Base-by-base conservation (phyloP, 2,113 vertebrate species). In the Porphyrio hochstetteri region DNA sequence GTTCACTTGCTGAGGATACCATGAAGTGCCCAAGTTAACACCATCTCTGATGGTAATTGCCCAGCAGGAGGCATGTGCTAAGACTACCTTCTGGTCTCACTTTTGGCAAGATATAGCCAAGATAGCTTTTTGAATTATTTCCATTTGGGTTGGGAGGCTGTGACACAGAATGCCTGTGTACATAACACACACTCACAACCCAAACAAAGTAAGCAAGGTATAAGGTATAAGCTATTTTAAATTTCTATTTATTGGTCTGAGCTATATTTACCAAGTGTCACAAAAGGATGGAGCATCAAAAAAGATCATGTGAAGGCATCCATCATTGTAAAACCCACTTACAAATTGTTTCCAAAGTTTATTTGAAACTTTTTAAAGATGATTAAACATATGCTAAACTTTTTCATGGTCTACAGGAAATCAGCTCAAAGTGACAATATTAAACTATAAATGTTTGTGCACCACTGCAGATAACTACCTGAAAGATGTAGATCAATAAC, bases 401-500 rank as follows among this genome's bases (percentile, higher is more conserved):
- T 92, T 90, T 84, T 90, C 84, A 68, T 75, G n/a, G 81, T 80
- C 36, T 80, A 94, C 68, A 92, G 76, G 72, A 94, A 94, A 94
- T 95, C 86, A 74, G 75, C 92, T 91, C 53, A 91, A 91, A 85
- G 82, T 84, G 81, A 93, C 83, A 95, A 80, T 77, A 92, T 95
- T 95, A 93, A 93, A 84, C 90, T 93, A 88, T 25, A 65, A 94
- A 95, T 79, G 88, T 86, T 94, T 94, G 68, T 95, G 91, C 78
- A 91, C 67, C 70, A 82, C 55, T 90, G 75, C 86, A 94, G 94
- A 95, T 88, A 96, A 91, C 90, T 95, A 97, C 83, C 95, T 94
- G 86, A 91, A 95, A 88, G 75, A 93, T 52, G 38, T 92, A 96
- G 92, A 96, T 97, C 95, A 96, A 95, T 96, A 95, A 85, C 24